Percentiles rank a stretch among this genome's conserved stretches.
These are phyloP conservation scores for Lordiphosa mommai DNA, from an alignment of 1,140 invertebrate genomes.

Conservation along the genomic window DNA sequence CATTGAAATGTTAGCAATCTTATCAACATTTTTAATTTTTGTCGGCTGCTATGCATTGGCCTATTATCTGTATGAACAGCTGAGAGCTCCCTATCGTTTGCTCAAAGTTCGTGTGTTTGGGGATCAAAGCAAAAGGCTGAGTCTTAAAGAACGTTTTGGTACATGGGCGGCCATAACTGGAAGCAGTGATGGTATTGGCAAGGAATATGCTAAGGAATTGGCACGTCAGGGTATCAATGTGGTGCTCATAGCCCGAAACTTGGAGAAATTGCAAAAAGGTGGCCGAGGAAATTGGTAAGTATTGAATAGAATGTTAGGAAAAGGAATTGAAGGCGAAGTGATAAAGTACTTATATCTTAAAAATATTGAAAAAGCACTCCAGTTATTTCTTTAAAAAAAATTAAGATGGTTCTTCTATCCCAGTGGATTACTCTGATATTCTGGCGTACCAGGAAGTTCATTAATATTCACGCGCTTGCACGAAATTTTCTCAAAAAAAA, in stretches of 20 bases:
- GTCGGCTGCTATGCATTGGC: conserved; percentile 43
- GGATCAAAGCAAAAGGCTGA: neutral
- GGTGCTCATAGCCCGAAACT: conserved; percentile 89
- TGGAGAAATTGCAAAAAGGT: conserved; percentile 86
- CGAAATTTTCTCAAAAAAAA: no score
- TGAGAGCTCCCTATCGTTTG: conserved; percentile 41
- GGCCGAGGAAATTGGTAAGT: conserved; percentile 87
- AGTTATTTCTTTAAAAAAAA: no score
- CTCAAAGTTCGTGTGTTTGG: conserved; percentile 9
- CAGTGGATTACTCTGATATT: no score
- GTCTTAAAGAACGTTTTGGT: conserved; percentile 44
- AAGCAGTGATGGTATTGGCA: conserved; percentile 96
- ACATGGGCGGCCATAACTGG: conserved; percentile 87
- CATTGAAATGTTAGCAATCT: conserved; percentile 10
- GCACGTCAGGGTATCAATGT: conserved; percentile 89
- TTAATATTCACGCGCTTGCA: no score
- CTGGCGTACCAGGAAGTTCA: no score
- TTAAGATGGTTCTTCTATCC: no score
- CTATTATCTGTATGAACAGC: conserved; percentile 56
- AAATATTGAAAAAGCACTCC: no score
- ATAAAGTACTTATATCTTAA: no score
- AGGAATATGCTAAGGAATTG: conserved; percentile 91
- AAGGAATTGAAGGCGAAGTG: no score
- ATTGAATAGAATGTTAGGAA: neutral
- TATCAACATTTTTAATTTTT: conserved; percentile 38